Conservation (phyloP, 2,888 invertebrate species). For the Eledone cirrhosa region DNA sequence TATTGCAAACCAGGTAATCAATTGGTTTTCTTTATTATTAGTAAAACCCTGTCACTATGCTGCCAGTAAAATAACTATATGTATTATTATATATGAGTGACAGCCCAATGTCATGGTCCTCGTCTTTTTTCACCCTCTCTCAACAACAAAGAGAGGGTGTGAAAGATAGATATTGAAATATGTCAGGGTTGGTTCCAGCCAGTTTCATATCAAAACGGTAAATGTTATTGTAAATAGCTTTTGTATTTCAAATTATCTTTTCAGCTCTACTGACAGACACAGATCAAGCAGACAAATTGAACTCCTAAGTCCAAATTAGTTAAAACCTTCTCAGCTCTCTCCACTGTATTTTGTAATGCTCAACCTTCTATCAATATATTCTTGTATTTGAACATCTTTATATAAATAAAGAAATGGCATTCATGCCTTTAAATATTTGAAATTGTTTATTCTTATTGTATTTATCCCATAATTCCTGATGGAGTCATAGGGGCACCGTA, state of each 20-base stretch:
- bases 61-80: neutral
- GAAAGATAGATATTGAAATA: no score
- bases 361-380: no score
- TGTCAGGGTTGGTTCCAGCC: no score
- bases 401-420: no score
- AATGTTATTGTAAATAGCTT: neutral
- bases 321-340: neutral
- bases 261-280: conserved; percentile 15
- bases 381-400: no score
- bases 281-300: conserved; percentile 19
- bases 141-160: neutral
- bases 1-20: conserved; percentile 7
- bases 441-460: no score
- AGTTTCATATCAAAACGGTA: neutral
- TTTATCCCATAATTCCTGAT: no score
- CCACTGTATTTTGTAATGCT: no score
- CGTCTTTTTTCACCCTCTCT: neutral
- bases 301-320: neutral
- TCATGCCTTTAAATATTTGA: no score
- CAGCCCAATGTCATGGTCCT: neutral
- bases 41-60: neutral
- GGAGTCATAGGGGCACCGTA: no score
- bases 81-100: neutral
- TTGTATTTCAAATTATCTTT: neutral
- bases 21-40: neutral